phyloP scores from a whole-genome alignment of 2,888 invertebrate genomes.

The Synanthedon formicaeformis region DNA sequence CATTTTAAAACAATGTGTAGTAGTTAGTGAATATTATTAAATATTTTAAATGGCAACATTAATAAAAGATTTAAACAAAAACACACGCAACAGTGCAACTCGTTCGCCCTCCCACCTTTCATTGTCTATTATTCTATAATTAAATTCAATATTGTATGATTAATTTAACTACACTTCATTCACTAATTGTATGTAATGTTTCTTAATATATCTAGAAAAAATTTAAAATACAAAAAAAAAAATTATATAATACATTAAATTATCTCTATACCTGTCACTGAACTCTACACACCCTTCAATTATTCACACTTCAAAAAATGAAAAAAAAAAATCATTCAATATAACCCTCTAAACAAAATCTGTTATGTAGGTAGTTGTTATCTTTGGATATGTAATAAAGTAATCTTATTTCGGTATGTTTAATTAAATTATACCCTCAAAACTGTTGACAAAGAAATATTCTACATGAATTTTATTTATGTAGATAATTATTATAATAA shows the following conservation, averaged over 20 bases:
- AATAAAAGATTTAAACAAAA: conserved; percentile 6
- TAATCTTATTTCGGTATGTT: too few species aligned
- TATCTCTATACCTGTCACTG: background rate
- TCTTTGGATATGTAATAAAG: too few species aligned
- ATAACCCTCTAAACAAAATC: too few species aligned
- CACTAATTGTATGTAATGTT: conserved; percentile 5
- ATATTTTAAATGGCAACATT: conserved; percentile 11
- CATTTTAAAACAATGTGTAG: too few species aligned
- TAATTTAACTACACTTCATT: conserved; percentile 19
- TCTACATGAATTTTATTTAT: too few species aligned
- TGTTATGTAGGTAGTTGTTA: too few species aligned
- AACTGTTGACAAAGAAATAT: too few species aligned
- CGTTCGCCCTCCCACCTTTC: conserved; percentile 24
- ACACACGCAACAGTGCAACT: conserved; percentile 33
- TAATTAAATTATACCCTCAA: too few species aligned
- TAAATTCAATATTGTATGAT: conserved; percentile 32
- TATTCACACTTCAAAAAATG: background rate
- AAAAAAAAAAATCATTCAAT: too few species aligned
- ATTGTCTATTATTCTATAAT: conserved; percentile 17
- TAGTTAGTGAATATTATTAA: background rate
- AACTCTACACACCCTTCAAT: background rate
- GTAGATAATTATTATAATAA: too few species aligned
- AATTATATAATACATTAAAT: background rate
- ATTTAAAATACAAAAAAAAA: conserved; percentile 1
- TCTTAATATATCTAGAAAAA: conserved; percentile 3